Base-by-base conservation (phyloP, 2,888 invertebrate species). In the Ormyrus nitidulus region DNA sequence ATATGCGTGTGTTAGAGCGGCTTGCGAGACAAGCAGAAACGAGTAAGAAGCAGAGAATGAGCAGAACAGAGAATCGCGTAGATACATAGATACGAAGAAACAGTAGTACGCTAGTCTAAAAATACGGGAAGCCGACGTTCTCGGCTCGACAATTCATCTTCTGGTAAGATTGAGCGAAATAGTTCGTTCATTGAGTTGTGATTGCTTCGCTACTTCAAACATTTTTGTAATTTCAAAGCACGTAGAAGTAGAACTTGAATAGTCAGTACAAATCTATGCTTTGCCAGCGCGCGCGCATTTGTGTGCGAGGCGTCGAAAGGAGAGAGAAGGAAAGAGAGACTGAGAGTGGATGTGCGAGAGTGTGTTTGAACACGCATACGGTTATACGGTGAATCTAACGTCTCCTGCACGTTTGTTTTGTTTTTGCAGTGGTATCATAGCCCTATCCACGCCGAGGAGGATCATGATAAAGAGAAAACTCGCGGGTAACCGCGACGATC, bases 341-440 rank as follows among this genome's bases (percentile, higher is more conserved):
- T 7, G 56, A 48, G 48, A 56, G 13, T 5, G 13, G 44, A 11
- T 11, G 51, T 5, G 19, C n/a, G 6, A 51, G 62, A 44, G 49
- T n/a, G 64, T 7, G 54, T 46, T 34, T 56, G 65, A 34, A 7
- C 34, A 46, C n/a, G 44, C 46, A 54, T 8, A 71, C 34, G 34
- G 34, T 34, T 34, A 34, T 2, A 34, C 34, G 34, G 34, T 19
- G 54, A 54, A 8, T 34, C 19, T 61, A 53, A 59, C 59, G 70
- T 49, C 46, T 58, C 5, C 46, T 53, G 56, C 44, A 66, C 66
- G 56, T 77, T 81, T 81, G 77, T 81, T 81, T 81, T 81, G 74
- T 78, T 80, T 62, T 75, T 19, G 48, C 72, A 75, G 76, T 65
- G 62, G 13, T 68, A 69, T 9, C 44, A 54, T 48, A 2, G 19